Base-by-base conservation (phyloP, 2,797 vertebrate genomes). In the Argentina silus region DNA sequence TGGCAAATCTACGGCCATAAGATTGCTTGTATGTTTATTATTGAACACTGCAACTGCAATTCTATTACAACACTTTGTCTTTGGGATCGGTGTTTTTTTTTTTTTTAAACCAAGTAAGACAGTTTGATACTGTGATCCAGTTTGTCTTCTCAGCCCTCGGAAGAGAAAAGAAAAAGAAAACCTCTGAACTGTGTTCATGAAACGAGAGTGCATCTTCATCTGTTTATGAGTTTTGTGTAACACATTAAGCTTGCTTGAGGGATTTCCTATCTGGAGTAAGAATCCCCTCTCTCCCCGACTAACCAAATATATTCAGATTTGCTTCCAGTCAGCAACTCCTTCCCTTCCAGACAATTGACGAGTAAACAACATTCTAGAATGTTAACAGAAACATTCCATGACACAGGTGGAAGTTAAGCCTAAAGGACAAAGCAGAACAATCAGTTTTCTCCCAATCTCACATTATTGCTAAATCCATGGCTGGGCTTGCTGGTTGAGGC, bases 391-490 rank as follows among this genome's bases (percentile, higher is more conserved):
- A 70, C 53, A 12, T 53, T n/a, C 43, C 47, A 1, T 65, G 48
- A 62, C 43, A 27, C 7, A 1, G 1, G 12, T 53, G 27, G 9
- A 67, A n/a, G 50, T 63, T 73, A 55, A 21, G 27, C 45, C 8
- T 61, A n/a, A 11, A 77, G 68, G 21, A 21, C 50, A 50, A 47
- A 17, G 62, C 9, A 69, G 19, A 21, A 74, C 1, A 44, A 64
- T 23, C 44, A 12, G 10, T 61, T 56, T 12, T 64, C 21, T 68
- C 57, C 36, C 53, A n/a, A 6, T 66, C 57, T 55, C 69, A 60
- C 56, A 71, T 62, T 67, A 57, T 65, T 70, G 44, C 12, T 56
- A 71, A 71, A 55, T 70, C 55, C 43, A 42, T 14, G 8, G 51
- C 44, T 68, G 53, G 53, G 11, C 44, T 57, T 36, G 63, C 59